Evolutionary conservation across 2,888 invertebrate species (phyloP), one percentile per base, ranked within the genome.

Genomic region (Melieria picta): DNA sequence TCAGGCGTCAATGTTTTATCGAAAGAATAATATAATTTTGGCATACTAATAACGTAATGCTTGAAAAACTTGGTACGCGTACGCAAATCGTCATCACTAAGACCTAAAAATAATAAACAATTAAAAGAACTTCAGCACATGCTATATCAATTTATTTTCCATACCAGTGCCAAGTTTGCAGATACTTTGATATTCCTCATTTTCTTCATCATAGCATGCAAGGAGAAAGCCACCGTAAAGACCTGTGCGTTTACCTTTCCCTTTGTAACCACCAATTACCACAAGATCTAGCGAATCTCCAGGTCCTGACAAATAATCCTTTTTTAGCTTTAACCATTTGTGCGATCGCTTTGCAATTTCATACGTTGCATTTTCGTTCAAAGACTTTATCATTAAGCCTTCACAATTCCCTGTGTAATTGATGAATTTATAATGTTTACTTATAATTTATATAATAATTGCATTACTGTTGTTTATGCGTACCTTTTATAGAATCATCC

Each of bases 341-440:
- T 92, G 91, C 0, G 96, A 96, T 55, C 99, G 89, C 79, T 97
- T 94, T 0, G 99, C 98, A 79, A 99, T 99, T 89, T 99, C 99
- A 87, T 99, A 99, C 0, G 94, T 93, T 0, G 99, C 96, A 80
- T 94, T 93, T 4, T 86, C 85, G 78, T 93, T 91, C 65, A 99
- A 88, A 0, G 98, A 96, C 89, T 99, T 99, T 7, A 99, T 96
- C 99, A 99, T 99, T 71, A 99, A 89, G 1, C 99, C 99, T 89
- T 99, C 99, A 88, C 99, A 99, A 83, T 97, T 97, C 68, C 94
- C 97, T 84, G 45, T 45, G 42, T 42, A 52, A 13, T 47, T 9
- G 16, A 63, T 46, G n/a, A n/a, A 11, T 48, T n/a, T 61, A 47
- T 30, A 30, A 3, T 30, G 30, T 52, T 52, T 55, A 55, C 47